These are phyloP conservation scores for Hetaerina americana DNA, from an alignment of 1,140 invertebrate species.

Conservation along the genomic window DNA sequence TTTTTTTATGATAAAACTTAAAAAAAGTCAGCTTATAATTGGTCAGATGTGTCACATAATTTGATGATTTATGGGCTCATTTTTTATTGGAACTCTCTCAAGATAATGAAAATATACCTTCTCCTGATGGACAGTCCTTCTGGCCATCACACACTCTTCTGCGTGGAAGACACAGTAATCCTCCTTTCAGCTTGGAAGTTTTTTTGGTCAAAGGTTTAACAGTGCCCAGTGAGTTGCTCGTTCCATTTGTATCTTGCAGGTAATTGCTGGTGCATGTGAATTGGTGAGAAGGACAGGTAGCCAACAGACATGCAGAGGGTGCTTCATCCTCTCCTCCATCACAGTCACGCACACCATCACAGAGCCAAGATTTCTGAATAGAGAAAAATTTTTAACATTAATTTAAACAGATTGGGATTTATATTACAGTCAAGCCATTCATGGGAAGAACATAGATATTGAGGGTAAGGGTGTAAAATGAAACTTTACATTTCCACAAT, in stretches of 20 bases:
- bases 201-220: conserved; percentile 44
- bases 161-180: neutral
- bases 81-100: neutral
- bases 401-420: too few species aligned
- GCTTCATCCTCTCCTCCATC: conserved; percentile 66
- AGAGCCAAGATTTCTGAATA: conserved; percentile 59
- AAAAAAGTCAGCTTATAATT: too few species aligned
- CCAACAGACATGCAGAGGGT: neutral
- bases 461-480: too few species aligned
- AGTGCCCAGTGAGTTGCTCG: conserved; percentile 39
- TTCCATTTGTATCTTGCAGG: conserved; percentile 52
- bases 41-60: too few species aligned
- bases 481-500: too few species aligned
- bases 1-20: too few species aligned
- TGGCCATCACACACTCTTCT: conserved; percentile 51
- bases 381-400: too few species aligned
- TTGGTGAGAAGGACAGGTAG: conserved; percentile 25
- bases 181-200: neutral
- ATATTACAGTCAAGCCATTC: too few species aligned
- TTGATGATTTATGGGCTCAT: neutral
- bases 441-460: too few species aligned
- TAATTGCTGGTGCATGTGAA: conserved; percentile 56
- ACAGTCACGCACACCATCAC: conserved; percentile 75
- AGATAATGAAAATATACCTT: conserved; percentile 31
- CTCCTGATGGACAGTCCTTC: conserved; percentile 55